Conservation (phyloP, 2,113 vertebrate species). For the Peromyscus leucopus region DNA sequence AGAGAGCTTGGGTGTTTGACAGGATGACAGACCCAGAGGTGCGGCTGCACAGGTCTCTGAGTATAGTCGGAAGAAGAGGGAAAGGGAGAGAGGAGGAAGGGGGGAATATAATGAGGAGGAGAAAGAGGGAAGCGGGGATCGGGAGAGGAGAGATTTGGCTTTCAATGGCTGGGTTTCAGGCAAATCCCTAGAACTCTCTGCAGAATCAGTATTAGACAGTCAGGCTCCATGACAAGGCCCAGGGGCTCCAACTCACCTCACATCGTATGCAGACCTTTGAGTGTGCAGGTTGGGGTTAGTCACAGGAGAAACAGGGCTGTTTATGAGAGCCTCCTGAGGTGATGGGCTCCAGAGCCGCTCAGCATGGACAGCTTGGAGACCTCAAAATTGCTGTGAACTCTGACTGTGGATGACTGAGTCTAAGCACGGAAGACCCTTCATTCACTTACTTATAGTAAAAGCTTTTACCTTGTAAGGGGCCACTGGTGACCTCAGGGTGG, state of each 20-base stretch:
- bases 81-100: too few species aligned
- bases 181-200: background rate
- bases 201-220: background rate
- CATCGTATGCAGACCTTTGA: background rate
- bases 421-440: background rate
- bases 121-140: background rate
- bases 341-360: too few species aligned
- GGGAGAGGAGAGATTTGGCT: background rate
- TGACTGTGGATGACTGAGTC: background rate
- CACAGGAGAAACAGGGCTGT: background rate
- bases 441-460: background rate
- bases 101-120: too few species aligned
- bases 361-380: accelerated
- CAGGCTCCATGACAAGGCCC: background rate
- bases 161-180: background rate
- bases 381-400: background rate
- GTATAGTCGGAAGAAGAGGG: accelerated
- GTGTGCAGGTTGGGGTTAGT: background rate
- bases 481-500: background rate
- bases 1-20: background rate
- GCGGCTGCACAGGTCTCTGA: background rate
- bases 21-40: too few species aligned
- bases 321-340: background rate
- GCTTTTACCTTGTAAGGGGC: too few species aligned
- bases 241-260: background rate